These are phyloP conservation scores for Actinia tenebrosa DNA, from an alignment of 64 coral and sea anemone genomes.

Conservation along the genomic window DNA sequence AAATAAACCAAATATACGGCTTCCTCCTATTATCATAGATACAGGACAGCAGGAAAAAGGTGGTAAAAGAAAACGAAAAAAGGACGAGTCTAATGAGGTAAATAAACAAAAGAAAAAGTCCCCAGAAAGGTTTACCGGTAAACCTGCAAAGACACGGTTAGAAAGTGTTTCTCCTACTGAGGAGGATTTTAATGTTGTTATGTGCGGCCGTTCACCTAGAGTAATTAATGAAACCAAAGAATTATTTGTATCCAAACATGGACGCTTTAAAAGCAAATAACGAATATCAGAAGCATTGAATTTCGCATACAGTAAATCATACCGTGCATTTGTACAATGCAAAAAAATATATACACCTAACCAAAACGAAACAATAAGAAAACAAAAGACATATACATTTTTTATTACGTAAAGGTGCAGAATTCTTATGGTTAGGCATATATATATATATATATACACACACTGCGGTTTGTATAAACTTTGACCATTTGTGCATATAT, in stretches of 20 bases:
- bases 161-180: slow-evolving; percentile 2
- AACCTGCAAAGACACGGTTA: not conserved
- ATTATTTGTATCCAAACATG: slow-evolving; percentile 54
- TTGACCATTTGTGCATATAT: no score
- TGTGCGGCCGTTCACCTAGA: slow-evolving; percentile 48
- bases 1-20: not conserved
- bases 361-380: no score
- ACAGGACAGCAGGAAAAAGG: slow-evolving; percentile 1
- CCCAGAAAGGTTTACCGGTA: not conserved
- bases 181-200: slow-evolving; percentile 37
- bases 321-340: no score
- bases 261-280: slow-evolving; percentile 58
- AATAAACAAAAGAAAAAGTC: not conserved
- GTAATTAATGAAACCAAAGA: slow-evolving; percentile 5
- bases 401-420: no score
- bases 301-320: no score
- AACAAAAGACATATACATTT: no score
- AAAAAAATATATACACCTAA: no score
- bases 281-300: not conserved
- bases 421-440: no score
- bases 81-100: not conserved
- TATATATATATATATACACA: no score
- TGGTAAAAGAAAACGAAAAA: slow-evolving; percentile 40
- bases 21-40: slow-evolving; percentile 50
- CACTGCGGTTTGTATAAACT: no score